phyloP scores from a whole-genome alignment of 2,113 vertebrate species.

The Amazona guildingii region DNA sequence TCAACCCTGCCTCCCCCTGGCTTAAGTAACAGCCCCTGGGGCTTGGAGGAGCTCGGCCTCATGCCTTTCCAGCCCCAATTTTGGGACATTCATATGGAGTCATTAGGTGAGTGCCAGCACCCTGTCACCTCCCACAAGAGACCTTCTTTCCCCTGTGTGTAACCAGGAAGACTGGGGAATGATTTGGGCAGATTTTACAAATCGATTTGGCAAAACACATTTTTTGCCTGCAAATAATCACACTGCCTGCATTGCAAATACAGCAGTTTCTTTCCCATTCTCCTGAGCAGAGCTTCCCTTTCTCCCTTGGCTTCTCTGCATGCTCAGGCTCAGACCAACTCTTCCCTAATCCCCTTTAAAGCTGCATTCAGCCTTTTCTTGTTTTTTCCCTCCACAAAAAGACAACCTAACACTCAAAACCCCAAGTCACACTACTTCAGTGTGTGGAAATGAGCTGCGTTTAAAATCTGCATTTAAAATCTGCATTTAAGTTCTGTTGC shows the following conservation, averaged over 20 bases:
- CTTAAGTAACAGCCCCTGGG: not conserved
- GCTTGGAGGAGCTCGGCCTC: accelerated
- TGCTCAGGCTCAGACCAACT: not conserved
- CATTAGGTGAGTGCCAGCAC: not conserved
- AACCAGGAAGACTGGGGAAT: accelerated
- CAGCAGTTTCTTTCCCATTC: not conserved
- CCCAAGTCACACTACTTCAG: accelerated
- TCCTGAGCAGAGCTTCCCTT: not conserved
- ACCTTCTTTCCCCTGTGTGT: not conserved
- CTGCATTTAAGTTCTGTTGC: not conserved
- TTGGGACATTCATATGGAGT: not conserved
- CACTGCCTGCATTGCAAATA: not conserved
- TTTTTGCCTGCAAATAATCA: not conserved
- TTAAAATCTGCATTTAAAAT: not conserved
- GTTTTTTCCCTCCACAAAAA: not conserved
- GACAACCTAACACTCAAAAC: not conserved
- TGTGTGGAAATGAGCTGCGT: not conserved
- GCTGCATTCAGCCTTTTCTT: not conserved
- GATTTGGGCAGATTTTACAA: not conserved
- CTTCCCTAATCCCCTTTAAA: not conserved
- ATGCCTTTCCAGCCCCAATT: accelerated
- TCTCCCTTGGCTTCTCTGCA: not conserved
- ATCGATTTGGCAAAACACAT: not conserved
- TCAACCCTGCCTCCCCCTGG: not conserved
- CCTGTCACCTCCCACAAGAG: accelerated